Base-by-base conservation (phyloP, 2,797 vertebrate genomes). In the Numenius phaeopus region DNA sequence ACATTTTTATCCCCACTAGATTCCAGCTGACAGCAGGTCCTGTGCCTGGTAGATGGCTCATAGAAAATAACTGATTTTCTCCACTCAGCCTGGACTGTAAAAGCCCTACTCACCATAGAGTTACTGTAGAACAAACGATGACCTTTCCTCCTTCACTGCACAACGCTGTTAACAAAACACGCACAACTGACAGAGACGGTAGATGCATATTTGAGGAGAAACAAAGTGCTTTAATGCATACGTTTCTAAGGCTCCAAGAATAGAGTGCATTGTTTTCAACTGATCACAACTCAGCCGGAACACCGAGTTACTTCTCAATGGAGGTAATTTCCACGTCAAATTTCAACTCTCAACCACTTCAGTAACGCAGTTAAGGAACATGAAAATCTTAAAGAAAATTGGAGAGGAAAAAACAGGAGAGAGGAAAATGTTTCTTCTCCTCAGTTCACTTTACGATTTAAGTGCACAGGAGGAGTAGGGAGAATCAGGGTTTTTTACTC, bases 31-130 rank as follows among this genome's bases (percentile, higher is more conserved):
- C 10, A 75, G 52, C 22, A 80, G 54, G 67, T n/a, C 26, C 11
- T 11, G 44, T 0, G 1, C 22, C 34, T 52, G 30, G 15, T 5
- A n/a, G 24, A 62, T 2, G 0, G 20, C 49, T 46, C 9, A 70
- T 1, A 57, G 37, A 49, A 84, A 84, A 64, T 4, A 12, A 42
- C 16, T 19, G 6, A 10, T 37, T 13, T 40, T 21, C 39, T 58
- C 15, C n/a, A 49, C 47, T 52, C 8, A 2, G 47, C 10, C 29
- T 42, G 18, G 21, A 17, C 70, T 65, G 10, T 5, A 65, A 61
- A 23, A 81, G 9, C 26, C 27, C 5, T 10, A 40, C 18, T 59
- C 6, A 26, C 8, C 26, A 2, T 2, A 10, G 1, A 62, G 55
- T 47, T 69, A 62, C 27, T 14, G 17, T 5, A 58, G 55, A 39